A percentile compares a stretch with the other conserved stretches of the same genome.
These are phyloP conservation scores for Amphibalanus amphitrite DNA, from an alignment of 1,140 invertebrate species.

Conservation along the genomic window DNA sequence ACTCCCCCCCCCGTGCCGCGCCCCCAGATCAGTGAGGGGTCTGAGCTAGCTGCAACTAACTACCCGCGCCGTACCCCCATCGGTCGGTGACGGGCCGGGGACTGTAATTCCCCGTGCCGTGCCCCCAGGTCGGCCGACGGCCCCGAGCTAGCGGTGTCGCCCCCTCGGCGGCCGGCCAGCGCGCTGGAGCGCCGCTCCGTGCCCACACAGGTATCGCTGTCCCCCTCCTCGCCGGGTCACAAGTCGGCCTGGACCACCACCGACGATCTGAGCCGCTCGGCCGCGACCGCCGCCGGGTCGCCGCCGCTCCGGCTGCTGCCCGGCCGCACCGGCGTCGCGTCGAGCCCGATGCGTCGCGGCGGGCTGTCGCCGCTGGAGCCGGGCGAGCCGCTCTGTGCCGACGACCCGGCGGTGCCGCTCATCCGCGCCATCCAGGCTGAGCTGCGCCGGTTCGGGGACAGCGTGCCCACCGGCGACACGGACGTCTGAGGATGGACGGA, in stretches of 20 bases:
- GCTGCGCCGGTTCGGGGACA: constrained; percentile 25
- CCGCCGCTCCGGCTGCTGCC: not conserved
- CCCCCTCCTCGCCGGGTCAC: not conserved
- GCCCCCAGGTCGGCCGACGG: no score
- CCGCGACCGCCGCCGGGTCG: no score
- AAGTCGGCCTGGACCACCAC: not conserved
- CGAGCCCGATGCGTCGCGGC: not conserved
- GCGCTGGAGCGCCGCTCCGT: not conserved
- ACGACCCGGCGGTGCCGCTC: constrained; percentile 42
- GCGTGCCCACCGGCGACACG: constrained; percentile 14
- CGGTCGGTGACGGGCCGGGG: no score
- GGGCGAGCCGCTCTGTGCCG: constrained; percentile 18
- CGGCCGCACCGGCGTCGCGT: not conserved
- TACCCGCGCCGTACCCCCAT: no score
- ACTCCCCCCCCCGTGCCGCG: no score
- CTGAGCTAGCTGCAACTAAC: no score
- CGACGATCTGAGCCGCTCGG: not conserved
- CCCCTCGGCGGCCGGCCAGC: not conserved
- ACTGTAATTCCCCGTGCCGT: no score
- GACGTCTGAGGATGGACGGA: constrained; percentile 4
- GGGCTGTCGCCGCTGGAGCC: constrained; percentile 9
- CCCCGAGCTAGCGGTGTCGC: no score
- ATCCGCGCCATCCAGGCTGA: constrained; percentile 43
- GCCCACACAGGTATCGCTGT: not conserved
- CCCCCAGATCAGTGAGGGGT: no score